Base-by-base conservation (phyloP, 2,888 invertebrate genomes). In the Tortrix viridana region DNA sequence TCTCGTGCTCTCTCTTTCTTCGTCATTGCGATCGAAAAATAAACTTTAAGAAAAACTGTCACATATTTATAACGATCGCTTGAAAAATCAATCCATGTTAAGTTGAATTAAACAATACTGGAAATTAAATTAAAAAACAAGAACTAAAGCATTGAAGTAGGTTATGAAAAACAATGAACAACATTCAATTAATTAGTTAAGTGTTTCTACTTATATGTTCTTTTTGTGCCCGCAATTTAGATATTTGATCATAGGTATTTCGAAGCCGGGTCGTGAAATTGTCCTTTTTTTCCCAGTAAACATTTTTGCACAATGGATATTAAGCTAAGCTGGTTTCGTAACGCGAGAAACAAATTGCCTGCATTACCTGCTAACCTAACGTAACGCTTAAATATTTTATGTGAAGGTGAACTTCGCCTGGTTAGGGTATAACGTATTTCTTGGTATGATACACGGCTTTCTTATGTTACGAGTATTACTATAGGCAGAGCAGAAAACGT, bases 131-230 rank as follows among this genome's bases (percentile, higher is more conserved):
- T 9, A 26, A 9, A 26, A 26, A 6, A 26, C 26, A 26, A 26
- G 26, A 26, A 26, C 26, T 9, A 26, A 9, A 9, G 18, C 53
- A 46, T 47, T 19, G 38, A 16, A 26, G 38, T 54, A 54, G n/a
- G n/a, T n/a, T n/a, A 54, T 54, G 48, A 41, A 60, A 53, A 19
- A 22, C 32, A 53, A 19, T 23, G 44, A 5, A 18, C 41, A 19
- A 7, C 18, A 32, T 52, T 44, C 50, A 56, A 62, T 62, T 57
- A 56, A 23, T 62, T 60, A 46, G n/a, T 41, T 41, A 62, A 57
- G 56, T 57, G 56, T 57, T 62, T 50, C 46, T 23, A 48, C 19
- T 54, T 26, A 49, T n/a, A n/a, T n/a, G n/a, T n/a, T n/a, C n/a
- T n/a, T n/a, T n/a, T n/a, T n/a, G n/a, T n/a, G 26, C 26, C 26